Percentiles rank a stretch among this genome's conserved stretches.
phyloP scores from a whole-genome alignment of 2,888 invertebrate species.

The Macropis europaea region DNA sequence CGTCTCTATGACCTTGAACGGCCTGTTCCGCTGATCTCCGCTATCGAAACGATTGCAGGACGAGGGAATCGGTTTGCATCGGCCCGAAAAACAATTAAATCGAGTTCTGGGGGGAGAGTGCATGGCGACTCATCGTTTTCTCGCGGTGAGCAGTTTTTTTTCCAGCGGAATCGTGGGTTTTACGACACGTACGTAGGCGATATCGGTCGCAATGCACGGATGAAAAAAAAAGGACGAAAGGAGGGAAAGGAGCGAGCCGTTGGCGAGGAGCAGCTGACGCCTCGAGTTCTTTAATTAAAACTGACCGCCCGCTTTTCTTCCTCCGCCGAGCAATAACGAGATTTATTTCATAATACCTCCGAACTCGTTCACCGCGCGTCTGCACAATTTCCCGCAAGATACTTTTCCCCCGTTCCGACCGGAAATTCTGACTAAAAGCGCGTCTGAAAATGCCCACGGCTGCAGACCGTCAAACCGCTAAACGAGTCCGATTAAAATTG shows the following conservation, averaged over 20 bases:
- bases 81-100: too few species aligned
- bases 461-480: too few species aligned
- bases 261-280: conserved; percentile 77
- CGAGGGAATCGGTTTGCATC: too few species aligned
- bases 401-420: conserved; percentile 39
- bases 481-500: too few species aligned
- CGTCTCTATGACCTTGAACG: too few species aligned
- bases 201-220: conserved; percentile 64
- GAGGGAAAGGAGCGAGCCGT: conserved; percentile 63
- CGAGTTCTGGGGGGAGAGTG: too few species aligned
- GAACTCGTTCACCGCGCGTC: conserved; percentile 62
- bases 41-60: too few species aligned
- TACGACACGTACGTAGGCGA: conserved; percentile 60
- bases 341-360: conserved; percentile 76
- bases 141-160: conserved; percentile 5
- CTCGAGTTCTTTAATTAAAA: conserved; percentile 78
- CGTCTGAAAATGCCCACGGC: too few species aligned
- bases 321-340: conserved; percentile 73
- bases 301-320: conserved; percentile 75
- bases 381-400: conserved; percentile 63
- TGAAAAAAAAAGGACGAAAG: conserved; percentile 42
- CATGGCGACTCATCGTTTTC: conserved; percentile 21
- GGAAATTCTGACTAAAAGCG: conserved; percentile 46
- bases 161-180: conserved; percentile 44
- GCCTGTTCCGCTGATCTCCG: too few species aligned